Conservation (phyloP, 2,888 invertebrate genomes). For the Torymus auratus region DNA sequence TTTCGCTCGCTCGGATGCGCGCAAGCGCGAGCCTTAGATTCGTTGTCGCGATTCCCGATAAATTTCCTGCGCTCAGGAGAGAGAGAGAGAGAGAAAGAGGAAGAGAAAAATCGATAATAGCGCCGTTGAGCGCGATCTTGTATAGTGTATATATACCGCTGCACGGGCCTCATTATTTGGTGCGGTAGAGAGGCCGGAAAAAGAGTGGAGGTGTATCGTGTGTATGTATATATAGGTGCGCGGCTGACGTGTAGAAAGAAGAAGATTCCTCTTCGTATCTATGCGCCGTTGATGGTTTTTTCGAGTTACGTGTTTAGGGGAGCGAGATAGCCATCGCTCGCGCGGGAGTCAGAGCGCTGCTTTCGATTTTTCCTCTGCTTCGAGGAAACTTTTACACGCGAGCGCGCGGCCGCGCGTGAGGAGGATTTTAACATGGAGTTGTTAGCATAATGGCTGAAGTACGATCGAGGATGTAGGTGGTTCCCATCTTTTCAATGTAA, state of each 20-base stretch:
- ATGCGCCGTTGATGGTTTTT: slow-evolving; percentile 12
- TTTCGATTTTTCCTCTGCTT: no score
- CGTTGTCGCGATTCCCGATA: slow-evolving; percentile 53
- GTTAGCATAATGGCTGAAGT: background rate
- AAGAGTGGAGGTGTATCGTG: no score
- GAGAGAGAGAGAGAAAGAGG: no score
- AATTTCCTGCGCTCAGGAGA: slow-evolving; percentile 41
- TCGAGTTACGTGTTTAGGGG: background rate
- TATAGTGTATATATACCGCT: no score
- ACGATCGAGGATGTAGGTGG: background rate
- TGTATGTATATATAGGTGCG: no score
- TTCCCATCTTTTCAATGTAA: slow-evolving; percentile 10
- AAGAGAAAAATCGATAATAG: slow-evolving; percentile 51
- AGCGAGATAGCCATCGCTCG: slow-evolving; percentile 5
- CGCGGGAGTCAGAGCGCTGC: background rate
- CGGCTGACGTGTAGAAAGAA: slow-evolving; percentile 6
- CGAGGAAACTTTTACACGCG: no score
- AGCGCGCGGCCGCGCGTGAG: no score
- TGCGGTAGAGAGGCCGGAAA: background rate
- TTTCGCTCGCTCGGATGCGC: slow-evolving; percentile 38
- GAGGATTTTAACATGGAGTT: no score
- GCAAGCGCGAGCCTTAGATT: slow-evolving; percentile 28
- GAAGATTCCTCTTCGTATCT: background rate
- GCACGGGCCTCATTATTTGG: slow-evolving; percentile 46
- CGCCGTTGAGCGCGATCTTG: background rate